These are phyloP conservation scores for Tipula unca DNA, from an alignment of 2,888 invertebrate genomes.

Conservation along the genomic window DNA sequence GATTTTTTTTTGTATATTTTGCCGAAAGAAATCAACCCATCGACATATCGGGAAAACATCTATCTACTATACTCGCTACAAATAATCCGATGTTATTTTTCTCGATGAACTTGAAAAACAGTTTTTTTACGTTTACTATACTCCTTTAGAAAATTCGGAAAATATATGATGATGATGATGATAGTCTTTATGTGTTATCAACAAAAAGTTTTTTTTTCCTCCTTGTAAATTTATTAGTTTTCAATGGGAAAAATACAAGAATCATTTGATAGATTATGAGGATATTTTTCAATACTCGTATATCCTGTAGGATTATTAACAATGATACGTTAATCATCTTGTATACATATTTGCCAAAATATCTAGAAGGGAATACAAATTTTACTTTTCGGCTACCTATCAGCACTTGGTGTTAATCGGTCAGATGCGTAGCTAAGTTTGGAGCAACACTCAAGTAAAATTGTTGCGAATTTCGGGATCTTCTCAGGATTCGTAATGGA, in stretches of 20 bases:
- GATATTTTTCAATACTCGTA: not conserved
- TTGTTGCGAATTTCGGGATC: too few relatives aligned
- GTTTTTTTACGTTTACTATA: not conserved
- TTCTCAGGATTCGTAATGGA: too few relatives aligned
- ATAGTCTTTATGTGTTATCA: constrained; percentile 2
- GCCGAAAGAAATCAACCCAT: not conserved
- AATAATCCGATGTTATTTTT: not conserved
- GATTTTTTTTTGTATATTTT: too few relatives aligned
- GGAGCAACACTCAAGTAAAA: too few relatives aligned
- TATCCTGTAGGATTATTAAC: not conserved
- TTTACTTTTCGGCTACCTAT: not conserved
- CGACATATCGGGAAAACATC: not conserved
- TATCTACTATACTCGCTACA: not conserved
- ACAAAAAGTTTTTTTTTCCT: not conserved
- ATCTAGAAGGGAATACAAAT: not conserved
- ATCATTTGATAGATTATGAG: not conserved
- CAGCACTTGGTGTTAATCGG: not conserved
- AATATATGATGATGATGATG: constrained; percentile 14
- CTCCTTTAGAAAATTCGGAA: not conserved
- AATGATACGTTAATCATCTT: not conserved
- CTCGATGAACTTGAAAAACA: not conserved
- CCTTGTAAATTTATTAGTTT: not conserved
- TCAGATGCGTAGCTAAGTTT: not conserved
- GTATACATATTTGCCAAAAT: not conserved
- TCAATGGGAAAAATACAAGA: constrained; percentile 4